Conservation (phyloP, 2,888 invertebrate species). For the Habroteleia sp. region DNA sequence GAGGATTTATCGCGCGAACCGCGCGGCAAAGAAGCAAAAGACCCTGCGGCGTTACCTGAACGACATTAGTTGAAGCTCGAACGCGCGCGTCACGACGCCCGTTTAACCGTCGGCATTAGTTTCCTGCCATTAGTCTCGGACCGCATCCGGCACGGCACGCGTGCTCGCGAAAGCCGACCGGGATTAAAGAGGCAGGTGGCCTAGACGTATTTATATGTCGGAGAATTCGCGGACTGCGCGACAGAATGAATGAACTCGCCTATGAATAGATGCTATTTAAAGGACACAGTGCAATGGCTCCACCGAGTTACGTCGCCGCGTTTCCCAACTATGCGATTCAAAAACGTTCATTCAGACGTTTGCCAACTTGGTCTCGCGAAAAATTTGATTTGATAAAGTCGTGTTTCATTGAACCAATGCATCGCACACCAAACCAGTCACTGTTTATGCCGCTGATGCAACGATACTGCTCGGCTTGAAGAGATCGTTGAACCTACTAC, state of each 20-base stretch:
- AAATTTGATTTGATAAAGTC: slow-evolving; percentile 15
- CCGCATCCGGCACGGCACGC: slow-evolving; percentile 64
- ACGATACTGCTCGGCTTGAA: slow-evolving; percentile 59
- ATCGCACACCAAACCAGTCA: slow-evolving; percentile 67
- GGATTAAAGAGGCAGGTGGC: slow-evolving; percentile 77
- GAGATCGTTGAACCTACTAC: slow-evolving; percentile 64
- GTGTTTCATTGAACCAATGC: slow-evolving; percentile 68
- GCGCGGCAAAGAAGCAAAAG: slow-evolving; percentile 36
- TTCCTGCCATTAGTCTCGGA: slow-evolving; percentile 70
- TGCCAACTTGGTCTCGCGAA: background rate
- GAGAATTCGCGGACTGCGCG: slow-evolving; percentile 67
- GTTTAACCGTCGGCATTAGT: slow-evolving; percentile 58
- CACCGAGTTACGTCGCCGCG: slow-evolving; percentile 19
- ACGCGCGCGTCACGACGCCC: slow-evolving; percentile 52
- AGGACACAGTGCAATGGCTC: slow-evolving; percentile 69
- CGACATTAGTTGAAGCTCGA: slow-evolving; percentile 58
- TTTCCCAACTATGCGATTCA: slow-evolving; percentile 38
- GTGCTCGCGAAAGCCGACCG: slow-evolving; percentile 65
- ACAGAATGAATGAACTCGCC: slow-evolving; percentile 63
- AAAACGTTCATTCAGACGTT: slow-evolving; percentile 24
- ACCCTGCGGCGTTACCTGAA: slow-evolving; percentile 40
- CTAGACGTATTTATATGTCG: slow-evolving; percentile 72
- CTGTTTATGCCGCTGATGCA: slow-evolving; percentile 67
- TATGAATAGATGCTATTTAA: slow-evolving; percentile 78
- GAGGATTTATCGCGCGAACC: slow-evolving; percentile 50